A percentile compares a stretch with the other conserved stretches of the same genome.
Evolutionary conservation across 92 coral and sea anemone species (phyloP).

Genomic region (Siderastrea radians): DNA sequence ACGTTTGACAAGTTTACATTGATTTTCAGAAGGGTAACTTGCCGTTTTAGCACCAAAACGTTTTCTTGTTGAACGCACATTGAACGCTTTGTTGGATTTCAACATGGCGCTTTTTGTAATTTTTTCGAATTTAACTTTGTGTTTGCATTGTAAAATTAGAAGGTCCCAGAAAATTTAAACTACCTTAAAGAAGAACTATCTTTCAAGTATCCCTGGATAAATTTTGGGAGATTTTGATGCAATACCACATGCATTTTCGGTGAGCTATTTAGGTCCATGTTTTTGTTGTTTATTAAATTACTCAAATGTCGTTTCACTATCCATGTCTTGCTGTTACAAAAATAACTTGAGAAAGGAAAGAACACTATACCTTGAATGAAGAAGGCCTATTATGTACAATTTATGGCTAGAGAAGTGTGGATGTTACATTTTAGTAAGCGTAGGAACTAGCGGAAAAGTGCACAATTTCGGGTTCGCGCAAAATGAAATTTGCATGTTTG

Average conservation of each 20-base stretch:
- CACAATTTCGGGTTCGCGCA: background rate
- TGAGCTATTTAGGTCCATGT: background rate
- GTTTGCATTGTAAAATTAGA: background rate
- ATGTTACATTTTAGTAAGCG: background rate
- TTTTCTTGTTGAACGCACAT: background rate
- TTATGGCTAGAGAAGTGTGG: background rate
- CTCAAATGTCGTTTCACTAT: background rate
- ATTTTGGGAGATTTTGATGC: too few species aligned
- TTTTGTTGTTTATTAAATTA: background rate
- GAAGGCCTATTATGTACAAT: background rate
- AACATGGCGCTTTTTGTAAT: background rate
- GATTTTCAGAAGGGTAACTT: background rate
- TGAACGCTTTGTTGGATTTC: background rate
- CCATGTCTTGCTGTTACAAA: background rate
- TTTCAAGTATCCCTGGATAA: too few species aligned
- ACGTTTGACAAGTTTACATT: background rate
- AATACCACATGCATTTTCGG: too few species aligned
- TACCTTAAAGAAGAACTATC: background rate
- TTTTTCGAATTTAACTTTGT: background rate
- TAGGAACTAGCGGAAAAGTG: constrained; percentile 6
- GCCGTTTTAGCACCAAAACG: constrained; percentile 3
- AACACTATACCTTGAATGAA: background rate
- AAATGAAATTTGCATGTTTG: background rate
- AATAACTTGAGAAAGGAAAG: constrained; percentile 1
- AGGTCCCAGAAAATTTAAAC: constrained; percentile 4